Percentiles rank a stretch among this genome's conserved stretches.
phyloP scores from a whole-genome alignment of 2,113 vertebrate species.

The Crocuta crocuta region DNA sequence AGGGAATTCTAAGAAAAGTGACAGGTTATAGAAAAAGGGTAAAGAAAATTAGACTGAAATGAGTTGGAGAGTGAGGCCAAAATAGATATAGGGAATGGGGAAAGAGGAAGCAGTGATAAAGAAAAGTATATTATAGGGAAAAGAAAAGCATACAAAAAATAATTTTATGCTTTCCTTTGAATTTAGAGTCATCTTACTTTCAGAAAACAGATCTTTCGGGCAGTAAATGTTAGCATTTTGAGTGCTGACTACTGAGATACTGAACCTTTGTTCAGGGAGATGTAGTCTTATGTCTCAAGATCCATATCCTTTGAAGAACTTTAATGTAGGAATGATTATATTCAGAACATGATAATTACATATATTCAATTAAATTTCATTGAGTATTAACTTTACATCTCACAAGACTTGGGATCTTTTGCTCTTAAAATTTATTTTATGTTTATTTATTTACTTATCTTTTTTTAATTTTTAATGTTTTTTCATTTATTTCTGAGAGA shows the following conservation, averaged over 20 bases:
- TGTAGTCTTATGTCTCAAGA: neutral
- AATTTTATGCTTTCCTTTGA: conserved; percentile 36
- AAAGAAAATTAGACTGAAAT: conserved; percentile 57
- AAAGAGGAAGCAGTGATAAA: neutral
- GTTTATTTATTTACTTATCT: no score
- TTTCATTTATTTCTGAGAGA: no score
- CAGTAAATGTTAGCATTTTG: neutral
- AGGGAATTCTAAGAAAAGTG: conserved; percentile 9
- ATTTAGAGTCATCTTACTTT: neutral
- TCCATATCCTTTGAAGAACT: neutral
- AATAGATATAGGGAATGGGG: conserved; percentile 33
- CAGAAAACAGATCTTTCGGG: neutral
- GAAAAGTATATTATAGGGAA: neutral
- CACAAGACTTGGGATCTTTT: conserved; percentile 40
- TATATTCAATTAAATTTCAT: conserved; percentile 47
- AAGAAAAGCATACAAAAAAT: neutral
- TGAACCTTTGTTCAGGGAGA: neutral
- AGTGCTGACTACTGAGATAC: neutral
- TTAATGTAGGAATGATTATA: neutral
- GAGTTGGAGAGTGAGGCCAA: neutral
- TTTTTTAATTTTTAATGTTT: no score
- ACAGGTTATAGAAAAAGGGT: neutral
- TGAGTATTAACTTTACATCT: conserved; percentile 49
- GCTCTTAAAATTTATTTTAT: conserved; percentile 53
- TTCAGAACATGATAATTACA: conserved; percentile 13